Evolutionary conservation across 2,797 vertebrate species (phyloP).

Genomic region (Varecia variegata): DNA sequence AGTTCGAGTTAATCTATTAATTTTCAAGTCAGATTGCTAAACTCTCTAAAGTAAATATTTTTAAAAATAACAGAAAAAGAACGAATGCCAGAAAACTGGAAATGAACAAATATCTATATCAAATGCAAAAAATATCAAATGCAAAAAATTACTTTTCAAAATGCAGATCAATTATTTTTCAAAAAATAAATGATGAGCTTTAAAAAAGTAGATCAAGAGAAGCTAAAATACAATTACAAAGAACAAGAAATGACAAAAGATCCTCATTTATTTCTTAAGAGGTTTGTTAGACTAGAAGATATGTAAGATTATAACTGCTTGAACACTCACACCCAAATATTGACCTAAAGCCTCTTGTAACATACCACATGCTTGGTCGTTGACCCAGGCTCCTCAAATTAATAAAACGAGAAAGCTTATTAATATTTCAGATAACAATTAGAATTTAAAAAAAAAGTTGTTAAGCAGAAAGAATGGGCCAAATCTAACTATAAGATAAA

Average conservation of each 20-base stretch:
- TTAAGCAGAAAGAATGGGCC: background rate
- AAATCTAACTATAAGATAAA: background rate
- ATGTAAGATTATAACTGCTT: background rate
- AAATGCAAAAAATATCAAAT: conserved; percentile 33
- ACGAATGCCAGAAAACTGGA: background rate
- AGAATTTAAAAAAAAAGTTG: background rate
- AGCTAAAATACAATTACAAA: background rate
- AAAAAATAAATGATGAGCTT: background rate
- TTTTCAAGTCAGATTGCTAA: background rate
- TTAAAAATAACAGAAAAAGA: background rate
- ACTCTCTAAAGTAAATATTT: background rate
- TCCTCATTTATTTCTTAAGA: background rate
- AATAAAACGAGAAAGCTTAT: background rate
- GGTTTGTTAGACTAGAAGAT: background rate
- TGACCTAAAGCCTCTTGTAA: background rate
- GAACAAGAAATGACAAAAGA: background rate
- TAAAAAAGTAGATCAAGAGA: background rate
- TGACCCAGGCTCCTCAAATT: background rate
- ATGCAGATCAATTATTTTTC: background rate
- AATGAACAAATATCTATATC: background rate
- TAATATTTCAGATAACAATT: background rate
- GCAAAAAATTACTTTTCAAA: background rate
- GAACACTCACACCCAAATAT: background rate
- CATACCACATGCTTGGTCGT: background rate
- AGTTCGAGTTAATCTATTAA: conserved; percentile 8